Evolutionary conservation across 92 coral and sea anemone genomes (phyloP), one percentile per base, ranked within the genome.

Genomic region (Epizoanthus scotinus): DNA sequence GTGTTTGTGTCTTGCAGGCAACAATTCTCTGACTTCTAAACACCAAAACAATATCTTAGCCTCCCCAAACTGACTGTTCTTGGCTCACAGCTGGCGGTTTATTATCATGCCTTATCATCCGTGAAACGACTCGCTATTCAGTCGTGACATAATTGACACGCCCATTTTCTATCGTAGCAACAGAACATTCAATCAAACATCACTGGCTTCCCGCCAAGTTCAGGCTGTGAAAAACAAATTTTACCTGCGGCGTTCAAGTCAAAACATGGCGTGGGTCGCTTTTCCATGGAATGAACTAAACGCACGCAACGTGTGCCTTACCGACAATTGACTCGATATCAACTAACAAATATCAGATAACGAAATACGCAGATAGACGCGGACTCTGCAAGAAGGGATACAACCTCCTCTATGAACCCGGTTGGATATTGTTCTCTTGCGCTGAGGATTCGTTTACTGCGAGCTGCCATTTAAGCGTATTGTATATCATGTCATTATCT

Each of bases 201-300:
- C 14, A 56, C 40, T 40, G 73, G 47, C 28, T 68, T 68, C 55
- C 73, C 56, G 73, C 55, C 42, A 40, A 12, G 73, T 68, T 42
- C n/a, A 42, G n/a, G 9, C 25, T 25, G 47, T n/a, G 31, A 40
- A 34, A 38, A 68, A 68, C 73, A 68, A 68, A 50, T 22, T 68
- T 66, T 29, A 26, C 73, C 56, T 13, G 25, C 31, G 73, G 73
- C 73, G 47, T 29, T 21, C 8, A 14, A 3, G 3, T 63, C 29
- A 22, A 38, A 44, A 68, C 47, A 68, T n/a, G 28, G 73, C 73
- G 73, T 68, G 25, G 56, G 31, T 29, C 73, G 8, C n/a, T 34
- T 20, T 68, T 40, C 26, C 56, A 34, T 19, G 12, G 34, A 64
- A 27, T 17, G 22, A 64, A 68, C 31, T 40, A 50, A 68, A 36